These are phyloP conservation scores for Fulica atra DNA, from an alignment of 2,113 vertebrate genomes.

Conservation along the genomic window DNA sequence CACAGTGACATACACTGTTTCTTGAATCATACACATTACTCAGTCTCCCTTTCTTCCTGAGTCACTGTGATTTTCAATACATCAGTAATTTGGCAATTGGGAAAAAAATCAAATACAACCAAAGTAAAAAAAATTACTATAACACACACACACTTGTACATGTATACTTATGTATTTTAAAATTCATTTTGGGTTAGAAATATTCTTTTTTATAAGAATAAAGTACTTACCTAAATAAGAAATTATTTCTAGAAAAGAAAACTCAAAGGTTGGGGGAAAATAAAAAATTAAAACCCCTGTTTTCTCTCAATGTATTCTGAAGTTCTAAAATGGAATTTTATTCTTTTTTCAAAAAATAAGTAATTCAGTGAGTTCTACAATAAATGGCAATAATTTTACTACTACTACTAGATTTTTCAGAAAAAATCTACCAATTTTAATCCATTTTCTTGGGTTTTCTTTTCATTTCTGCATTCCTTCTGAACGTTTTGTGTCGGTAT, in stretches of 20 bases:
- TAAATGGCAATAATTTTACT: background rate
- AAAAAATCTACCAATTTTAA: background rate
- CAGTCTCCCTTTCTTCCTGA: background rate
- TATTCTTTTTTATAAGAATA: background rate
- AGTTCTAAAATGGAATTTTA: background rate
- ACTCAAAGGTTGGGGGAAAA: background rate
- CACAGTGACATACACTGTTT: background rate
- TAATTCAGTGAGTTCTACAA: background rate
- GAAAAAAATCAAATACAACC: background rate
- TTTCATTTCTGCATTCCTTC: background rate
- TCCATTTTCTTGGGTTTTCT: background rate
- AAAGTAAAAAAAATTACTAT: no score
- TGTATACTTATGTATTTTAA: background rate
- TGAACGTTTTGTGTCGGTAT: no score
- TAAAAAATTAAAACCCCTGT: background rate
- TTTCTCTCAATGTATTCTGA: background rate
- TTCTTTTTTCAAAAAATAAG: background rate
- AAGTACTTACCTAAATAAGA: background rate
- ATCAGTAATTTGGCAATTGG: background rate
- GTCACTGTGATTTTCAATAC: background rate
- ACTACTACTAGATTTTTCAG: background rate
- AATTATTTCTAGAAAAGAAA: background rate
- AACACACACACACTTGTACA: accelerated
- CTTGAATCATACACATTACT: background rate
- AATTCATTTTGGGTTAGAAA: background rate